phyloP scores from a whole-genome alignment of 2,888 invertebrate species.

The Esperia sulphurella region DNA sequence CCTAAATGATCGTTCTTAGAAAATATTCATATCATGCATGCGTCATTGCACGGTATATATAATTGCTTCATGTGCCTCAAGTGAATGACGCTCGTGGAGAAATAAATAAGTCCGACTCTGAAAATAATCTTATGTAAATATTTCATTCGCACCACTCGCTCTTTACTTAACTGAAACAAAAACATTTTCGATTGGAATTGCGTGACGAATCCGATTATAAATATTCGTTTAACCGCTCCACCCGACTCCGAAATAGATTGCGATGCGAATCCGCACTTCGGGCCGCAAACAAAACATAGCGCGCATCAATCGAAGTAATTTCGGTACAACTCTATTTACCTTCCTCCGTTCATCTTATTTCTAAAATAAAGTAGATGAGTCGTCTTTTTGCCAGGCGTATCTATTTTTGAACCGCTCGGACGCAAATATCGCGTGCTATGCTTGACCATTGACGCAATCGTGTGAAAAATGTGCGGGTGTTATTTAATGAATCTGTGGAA shows the following conservation, averaged over 20 bases:
- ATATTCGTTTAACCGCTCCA: slow-evolving; percentile 53
- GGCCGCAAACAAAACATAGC: slow-evolving; percentile 55
- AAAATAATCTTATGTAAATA: slow-evolving; percentile 71
- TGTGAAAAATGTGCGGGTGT: slow-evolving; percentile 68
- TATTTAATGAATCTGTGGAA: slow-evolving; percentile 66
- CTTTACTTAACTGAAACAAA: slow-evolving; percentile 63
- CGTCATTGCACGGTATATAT: slow-evolving; percentile 60
- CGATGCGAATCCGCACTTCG: slow-evolving; percentile 32
- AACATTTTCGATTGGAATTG: slow-evolving; percentile 42
- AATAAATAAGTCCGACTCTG: slow-evolving; percentile 56
- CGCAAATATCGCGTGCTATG: slow-evolving; percentile 71
- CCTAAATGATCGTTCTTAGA: slow-evolving; percentile 20
- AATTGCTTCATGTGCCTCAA: slow-evolving; percentile 67
- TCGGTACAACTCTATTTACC: slow-evolving; percentile 70
- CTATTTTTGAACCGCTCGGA: slow-evolving; percentile 67
- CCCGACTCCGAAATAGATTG: slow-evolving; percentile 47
- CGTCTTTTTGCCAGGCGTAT: slow-evolving; percentile 65
- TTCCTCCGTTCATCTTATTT: slow-evolving; percentile 47
- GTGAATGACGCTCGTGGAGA: slow-evolving; percentile 55
- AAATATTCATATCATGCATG: slow-evolving; percentile 63
- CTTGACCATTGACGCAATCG: slow-evolving; percentile 73
- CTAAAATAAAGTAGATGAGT: slow-evolving; percentile 70
- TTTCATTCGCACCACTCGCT: slow-evolving; percentile 48
- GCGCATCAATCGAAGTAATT: slow-evolving; percentile 50
- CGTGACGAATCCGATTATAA: slow-evolving; percentile 69